These are phyloP conservation scores for Macrosteles quadrilineatus DNA, from an alignment of 1,140 invertebrate species.

Conservation along the genomic window DNA sequence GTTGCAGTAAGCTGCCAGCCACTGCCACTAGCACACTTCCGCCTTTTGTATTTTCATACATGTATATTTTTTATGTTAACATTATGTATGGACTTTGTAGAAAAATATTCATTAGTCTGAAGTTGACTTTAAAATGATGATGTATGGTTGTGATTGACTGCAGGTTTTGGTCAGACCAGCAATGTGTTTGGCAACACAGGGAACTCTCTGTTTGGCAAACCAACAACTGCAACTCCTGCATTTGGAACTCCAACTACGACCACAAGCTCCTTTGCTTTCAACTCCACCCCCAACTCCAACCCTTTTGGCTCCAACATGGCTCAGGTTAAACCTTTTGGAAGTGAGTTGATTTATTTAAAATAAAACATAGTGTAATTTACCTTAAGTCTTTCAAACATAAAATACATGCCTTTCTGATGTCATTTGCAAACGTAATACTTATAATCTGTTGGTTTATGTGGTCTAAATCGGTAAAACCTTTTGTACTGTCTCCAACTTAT, in stretches of 20 bases:
- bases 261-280: constrained; percentile 36
- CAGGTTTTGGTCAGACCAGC: constrained; percentile 43
- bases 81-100: no score
- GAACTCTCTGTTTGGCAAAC: constrained; percentile 45
- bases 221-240: constrained; percentile 47
- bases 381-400: not conserved
- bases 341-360: no score
- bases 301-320: constrained; percentile 50
- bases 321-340: constrained; percentile 54
- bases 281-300: constrained; percentile 48
- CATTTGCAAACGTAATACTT: not conserved
- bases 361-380: not conserved
- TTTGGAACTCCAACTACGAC: constrained; percentile 48
- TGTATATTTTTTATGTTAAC: no score
- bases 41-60: no score
- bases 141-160: no score
- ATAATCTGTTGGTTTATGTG: not conserved
- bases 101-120: no score
- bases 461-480: no score
- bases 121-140: no score
- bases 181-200: constrained; percentile 39
- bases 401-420: no score
- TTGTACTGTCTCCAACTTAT: no score
- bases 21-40: no score
- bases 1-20: no score